phyloP scores from a whole-genome alignment of 2,797 vertebrate species.

The Enteromius paludinosus region DNA sequence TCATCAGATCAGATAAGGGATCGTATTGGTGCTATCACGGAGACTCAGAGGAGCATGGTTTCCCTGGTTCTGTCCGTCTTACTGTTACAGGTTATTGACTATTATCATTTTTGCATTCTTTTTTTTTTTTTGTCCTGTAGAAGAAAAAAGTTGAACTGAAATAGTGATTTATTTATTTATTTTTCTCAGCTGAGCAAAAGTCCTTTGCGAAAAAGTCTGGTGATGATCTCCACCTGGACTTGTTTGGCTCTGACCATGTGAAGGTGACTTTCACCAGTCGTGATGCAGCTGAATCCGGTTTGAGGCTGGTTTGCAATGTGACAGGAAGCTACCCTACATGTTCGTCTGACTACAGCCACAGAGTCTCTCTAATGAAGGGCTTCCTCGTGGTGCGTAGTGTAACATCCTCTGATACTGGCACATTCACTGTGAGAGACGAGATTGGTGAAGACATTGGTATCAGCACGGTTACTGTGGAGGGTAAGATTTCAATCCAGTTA shows the following conservation, averaged over 20 bases:
- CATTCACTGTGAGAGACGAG: slow-evolving; percentile 17
- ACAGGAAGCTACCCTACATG: neutral
- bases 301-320: neutral
- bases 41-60: neutral
- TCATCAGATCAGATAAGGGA: slow-evolving; percentile 32
- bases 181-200: neutral
- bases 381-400: neutral
- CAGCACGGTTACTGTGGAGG: slow-evolving; percentile 7
- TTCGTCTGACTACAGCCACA: neutral
- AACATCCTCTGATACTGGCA: neutral
- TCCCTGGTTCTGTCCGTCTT: neutral
- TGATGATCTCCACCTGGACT: neutral
- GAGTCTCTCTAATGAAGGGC: neutral
- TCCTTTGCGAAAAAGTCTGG: neutral
- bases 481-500: neutral
- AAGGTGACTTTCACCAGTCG: neutral
- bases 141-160: neutral
- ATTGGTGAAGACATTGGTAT: neutral
- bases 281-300: neutral
- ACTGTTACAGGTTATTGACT: neutral
- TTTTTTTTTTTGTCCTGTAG: neutral
- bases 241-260: neutral
- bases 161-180: no score
- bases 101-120: neutral
- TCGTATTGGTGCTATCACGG: slow-evolving; percentile 27